These are phyloP conservation scores for Hemiscyllium ocellatum DNA, from an alignment of 2,113 vertebrate genomes.

Conservation along the genomic window DNA sequence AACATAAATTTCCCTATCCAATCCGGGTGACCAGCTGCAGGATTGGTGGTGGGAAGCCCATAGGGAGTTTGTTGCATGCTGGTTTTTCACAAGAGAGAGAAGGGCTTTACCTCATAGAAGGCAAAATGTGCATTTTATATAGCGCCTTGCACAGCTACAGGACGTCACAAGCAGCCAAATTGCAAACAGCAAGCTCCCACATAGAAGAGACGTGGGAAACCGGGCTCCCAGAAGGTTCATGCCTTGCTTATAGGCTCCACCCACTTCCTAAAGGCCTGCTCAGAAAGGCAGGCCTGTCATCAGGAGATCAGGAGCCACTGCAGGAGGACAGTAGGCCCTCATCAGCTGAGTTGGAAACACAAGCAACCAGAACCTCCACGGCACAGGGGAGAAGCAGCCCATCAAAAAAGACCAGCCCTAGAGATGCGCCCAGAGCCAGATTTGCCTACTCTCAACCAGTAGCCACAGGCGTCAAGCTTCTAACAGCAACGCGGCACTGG, in stretches of 20 bases:
- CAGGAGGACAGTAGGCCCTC: not conserved
- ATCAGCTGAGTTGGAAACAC: not conserved
- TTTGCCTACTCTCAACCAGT: not conserved
- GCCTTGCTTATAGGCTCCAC: not conserved
- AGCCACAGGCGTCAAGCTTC: not conserved
- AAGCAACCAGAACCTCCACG: not conserved
- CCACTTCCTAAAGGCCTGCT: not conserved
- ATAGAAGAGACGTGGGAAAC: not conserved
- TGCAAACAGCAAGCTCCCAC: conserved; percentile 12
- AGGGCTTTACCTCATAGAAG: not conserved
- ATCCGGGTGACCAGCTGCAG: not conserved
- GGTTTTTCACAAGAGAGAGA: no score
- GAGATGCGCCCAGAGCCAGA: not conserved
- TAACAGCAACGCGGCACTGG: not conserved
- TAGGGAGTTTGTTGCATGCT: not conserved
- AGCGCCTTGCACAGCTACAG: not conserved
- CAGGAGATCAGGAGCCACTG: not conserved
- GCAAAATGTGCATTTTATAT: not conserved
- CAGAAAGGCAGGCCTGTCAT: not conserved
- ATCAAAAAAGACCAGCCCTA: no score
- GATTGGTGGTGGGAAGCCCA: not conserved
- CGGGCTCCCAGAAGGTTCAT: not conserved
- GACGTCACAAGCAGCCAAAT: not conserved
- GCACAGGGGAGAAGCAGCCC: no score
- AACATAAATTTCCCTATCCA: not conserved